Conservation (phyloP, 2,113 vertebrate species). For the Saccopteryx bilineata region DNA sequence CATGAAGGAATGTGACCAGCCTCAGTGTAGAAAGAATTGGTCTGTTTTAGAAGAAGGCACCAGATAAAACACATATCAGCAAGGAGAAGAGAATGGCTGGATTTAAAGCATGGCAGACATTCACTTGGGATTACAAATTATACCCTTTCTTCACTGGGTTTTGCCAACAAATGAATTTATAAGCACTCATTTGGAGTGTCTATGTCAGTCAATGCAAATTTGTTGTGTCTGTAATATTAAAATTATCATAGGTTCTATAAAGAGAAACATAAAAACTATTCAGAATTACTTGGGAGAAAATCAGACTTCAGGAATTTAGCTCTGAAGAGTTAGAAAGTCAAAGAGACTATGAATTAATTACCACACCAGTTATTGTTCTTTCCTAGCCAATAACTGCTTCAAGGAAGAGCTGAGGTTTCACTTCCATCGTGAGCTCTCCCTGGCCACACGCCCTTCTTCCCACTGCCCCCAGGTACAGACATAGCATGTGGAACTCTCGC, state of each 20-base stretch:
- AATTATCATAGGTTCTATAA: background rate
- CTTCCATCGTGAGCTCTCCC: background rate
- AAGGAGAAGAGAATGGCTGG: background rate
- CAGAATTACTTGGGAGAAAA: background rate
- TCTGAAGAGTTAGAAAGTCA: constrained; percentile 41
- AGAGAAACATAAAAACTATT: background rate
- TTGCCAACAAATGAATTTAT: constrained; percentile 18
- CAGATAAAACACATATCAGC: background rate
- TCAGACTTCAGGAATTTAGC: constrained; percentile 25
- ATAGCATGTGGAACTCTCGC: background rate
- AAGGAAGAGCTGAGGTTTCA: background rate
- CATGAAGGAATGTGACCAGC: background rate
- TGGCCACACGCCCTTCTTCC: background rate
- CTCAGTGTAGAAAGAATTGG: background rate
- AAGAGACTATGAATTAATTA: background rate
- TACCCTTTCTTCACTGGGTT: background rate
- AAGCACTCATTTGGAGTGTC: background rate
- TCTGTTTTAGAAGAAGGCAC: background rate
- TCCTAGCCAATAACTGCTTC: background rate
- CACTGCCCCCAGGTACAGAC: background rate
- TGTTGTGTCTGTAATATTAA: background rate
- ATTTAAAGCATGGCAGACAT: background rate
- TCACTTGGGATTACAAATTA: background rate
- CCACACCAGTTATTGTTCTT: background rate
- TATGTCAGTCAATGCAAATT: background rate